Base-by-base conservation (phyloP, 2,797 vertebrate species). In the Schizopygopsis malacanthus region DNA sequence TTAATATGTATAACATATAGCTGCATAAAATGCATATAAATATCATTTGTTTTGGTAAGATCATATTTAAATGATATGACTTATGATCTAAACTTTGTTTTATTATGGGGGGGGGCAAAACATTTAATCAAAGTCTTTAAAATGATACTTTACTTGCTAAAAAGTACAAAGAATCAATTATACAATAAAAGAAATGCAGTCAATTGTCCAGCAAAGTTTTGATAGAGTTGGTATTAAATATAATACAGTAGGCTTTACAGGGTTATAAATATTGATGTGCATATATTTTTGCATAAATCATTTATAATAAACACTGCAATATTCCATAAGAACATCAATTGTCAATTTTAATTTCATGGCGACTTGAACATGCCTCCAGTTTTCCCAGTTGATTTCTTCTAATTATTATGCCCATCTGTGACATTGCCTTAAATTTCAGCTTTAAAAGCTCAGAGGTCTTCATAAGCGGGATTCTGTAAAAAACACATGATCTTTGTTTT, bases 311-410 rank as follows among this genome's bases (percentile, higher is more conserved):
- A 39, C 18, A 22, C 28, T 76, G 5, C 10, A 15, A 33, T 15
- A 8, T 59, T 59, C 56, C 20, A n/a, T 56, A 9, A 59, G n/a
- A 22, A 59, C 4, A 59, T n/a, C 8, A 15, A n/a, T n/a, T n/a
- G 63, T 37, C 18, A 7, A 22, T 71, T 71, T 41, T 43, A 71
- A 54, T 76, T 75, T 54, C 28, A 47, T 9, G n/a, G 11, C 28
- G 71, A 16, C n/a, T 43, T 70, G 7, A 33, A 67, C 15, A 41
- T 12, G 67, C 67, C 37, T 54, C 9, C 50, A 6, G 16, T 61
- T 78, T 75, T 33, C 16, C 25, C 16, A 8, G 11, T 73, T 20
- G 39, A 47, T 61, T 88, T 69, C 20, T 43, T 73, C 47, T 33
- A 25, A 18, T 63, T 77, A n/a, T 67, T 1, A n/a, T n/a, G 20